Percentiles rank a stretch among this genome's conserved stretches.
phyloP scores from a whole-genome alignment of 2,113 vertebrate genomes.

The human (Homo sapiens) region DNA sequence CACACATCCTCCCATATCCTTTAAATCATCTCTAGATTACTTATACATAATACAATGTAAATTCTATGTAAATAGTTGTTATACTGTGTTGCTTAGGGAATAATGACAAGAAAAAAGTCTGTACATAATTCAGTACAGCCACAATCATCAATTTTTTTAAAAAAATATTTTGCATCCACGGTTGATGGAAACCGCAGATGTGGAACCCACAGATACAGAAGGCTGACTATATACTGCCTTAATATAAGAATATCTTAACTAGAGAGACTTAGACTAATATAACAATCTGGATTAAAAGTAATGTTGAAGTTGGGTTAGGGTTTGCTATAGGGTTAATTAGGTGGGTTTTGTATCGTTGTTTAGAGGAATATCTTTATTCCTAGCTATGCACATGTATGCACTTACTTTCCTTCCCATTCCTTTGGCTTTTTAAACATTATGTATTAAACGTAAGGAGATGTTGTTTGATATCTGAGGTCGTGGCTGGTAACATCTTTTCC shows the following conservation, averaged over 20 bases:
- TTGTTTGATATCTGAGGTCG: neutral
- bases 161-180: neutral
- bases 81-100: neutral
- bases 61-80: neutral
- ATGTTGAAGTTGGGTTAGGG: neutral
- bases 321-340: neutral
- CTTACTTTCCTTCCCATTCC: neutral
- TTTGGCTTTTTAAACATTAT: neutral
- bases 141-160: neutral
- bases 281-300: neutral
- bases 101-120: neutral
- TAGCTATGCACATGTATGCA: neutral
- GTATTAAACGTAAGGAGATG: neutral
- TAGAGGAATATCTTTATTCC: neutral
- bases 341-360: neutral
- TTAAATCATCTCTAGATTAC: neutral
- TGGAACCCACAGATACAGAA: neutral
- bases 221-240: neutral
- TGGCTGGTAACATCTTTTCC: neutral
- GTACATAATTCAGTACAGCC: neutral
- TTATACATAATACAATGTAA: neutral
- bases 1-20: neutral
- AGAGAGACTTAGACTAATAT: neutral
- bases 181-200: neutral
- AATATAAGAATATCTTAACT: neutral